Evolutionary conservation across 2,113 vertebrate species (phyloP), one percentile per base, ranked within the genome.

Genomic region (Laterallus jamaicensis): DNA sequence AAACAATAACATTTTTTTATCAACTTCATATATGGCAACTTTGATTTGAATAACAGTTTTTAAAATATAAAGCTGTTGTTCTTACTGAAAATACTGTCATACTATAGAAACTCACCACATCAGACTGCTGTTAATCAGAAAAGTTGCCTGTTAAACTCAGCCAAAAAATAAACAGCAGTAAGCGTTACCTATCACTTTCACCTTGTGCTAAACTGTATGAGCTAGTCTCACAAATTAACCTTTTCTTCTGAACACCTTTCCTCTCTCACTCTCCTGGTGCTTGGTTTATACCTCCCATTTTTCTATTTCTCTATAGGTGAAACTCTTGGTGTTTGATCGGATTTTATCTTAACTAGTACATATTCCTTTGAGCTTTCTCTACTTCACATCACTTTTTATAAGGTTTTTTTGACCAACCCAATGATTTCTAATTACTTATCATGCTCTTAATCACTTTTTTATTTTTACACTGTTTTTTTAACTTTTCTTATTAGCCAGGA

Each of bases 161-260:
- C 17, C 10, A 75, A 90, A 82, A 66, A 76, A 26, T 55, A 42
- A 14, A 73, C 5, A 40, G 28, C 15, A 83, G 10, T 21, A 54
- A 54, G 21, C 12, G 7, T 13, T 35, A 24, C 26, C 28, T 54
- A 8, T n/a, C n/a, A 29, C 16, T 88, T 90, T 56, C 54, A 70
- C 24, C 0, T 0, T 50, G 26, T 62, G 11, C 18, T 15, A 52
- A 69, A 56, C 20, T 19, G 25, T 82, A 42, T 9, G 3, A 31
- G 9, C 16, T 26, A 17, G 7, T 60, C 9, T 63, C 12, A 56
- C 39, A 55, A 47, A 39, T 15, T 12, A 68, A 44, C 42, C 17
- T 44, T 44, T 44, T 8, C 42, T 85, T 84, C 31, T 71, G 70
- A 71, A 58, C 15, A 26, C 17, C 9, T 55, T 18, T 75, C 11